Percentiles rank a stretch among this genome's conserved stretches.
These are phyloP conservation scores for Mionectes olivaceus DNA, from an alignment of 2,797 vertebrate species.

Conservation along the genomic window DNA sequence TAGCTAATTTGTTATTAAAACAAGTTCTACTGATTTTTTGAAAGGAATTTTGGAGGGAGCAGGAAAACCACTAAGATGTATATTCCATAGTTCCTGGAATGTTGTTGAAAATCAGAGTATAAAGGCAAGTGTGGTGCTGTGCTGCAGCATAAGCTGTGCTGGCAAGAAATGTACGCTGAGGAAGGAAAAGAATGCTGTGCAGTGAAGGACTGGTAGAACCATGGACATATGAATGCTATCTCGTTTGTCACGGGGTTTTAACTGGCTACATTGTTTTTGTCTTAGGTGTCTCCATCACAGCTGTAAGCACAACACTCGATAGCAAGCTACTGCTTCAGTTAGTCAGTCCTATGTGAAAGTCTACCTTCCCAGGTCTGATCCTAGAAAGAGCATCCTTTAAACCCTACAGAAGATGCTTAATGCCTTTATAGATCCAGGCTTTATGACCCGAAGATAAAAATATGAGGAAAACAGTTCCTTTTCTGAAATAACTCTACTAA, in stretches of 20 bases:
- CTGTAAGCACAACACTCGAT: background rate
- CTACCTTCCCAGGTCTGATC: background rate
- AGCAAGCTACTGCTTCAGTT: background rate
- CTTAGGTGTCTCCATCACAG: background rate
- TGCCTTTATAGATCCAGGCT: background rate
- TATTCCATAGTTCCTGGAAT: background rate
- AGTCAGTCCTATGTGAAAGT: background rate
- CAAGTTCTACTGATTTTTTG: background rate
- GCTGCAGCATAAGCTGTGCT: background rate
- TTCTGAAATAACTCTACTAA: conserved; percentile 30
- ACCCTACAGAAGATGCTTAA: background rate
- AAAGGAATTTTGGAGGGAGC: background rate
- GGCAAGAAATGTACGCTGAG: accelerated
- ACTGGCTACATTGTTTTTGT: background rate
- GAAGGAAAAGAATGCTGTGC: background rate
- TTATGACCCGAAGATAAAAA: background rate
- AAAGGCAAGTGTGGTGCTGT: accelerated
- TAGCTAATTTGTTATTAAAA: background rate
- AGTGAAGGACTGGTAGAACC: background rate
- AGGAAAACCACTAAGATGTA: background rate
- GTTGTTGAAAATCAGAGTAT: background rate
- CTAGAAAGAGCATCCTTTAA: background rate
- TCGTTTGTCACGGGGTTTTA: background rate
- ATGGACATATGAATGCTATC: background rate
- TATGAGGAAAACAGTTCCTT: background rate